Conservation (phyloP, 2,888 invertebrate genomes). For the Leptopilina syphax region DNA sequence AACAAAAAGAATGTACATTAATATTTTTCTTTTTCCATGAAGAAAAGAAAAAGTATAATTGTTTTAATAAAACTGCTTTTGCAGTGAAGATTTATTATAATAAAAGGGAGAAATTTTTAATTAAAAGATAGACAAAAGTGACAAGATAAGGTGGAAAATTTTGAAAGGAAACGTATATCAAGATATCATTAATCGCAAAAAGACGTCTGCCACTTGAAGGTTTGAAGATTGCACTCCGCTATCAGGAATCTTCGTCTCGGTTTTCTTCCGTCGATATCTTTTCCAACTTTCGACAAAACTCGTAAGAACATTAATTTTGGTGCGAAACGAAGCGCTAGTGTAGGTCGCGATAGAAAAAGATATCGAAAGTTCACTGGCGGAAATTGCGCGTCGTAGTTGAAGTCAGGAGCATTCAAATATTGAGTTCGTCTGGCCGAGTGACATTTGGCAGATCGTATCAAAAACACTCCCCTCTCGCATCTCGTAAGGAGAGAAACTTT, state of each 20-base stretch:
- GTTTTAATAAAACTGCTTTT: too few relatives aligned
- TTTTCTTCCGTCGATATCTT: conserved; percentile 15
- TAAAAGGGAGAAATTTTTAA: not conserved
- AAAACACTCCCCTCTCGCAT: conserved; percentile 45
- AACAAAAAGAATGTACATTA: too few relatives aligned
- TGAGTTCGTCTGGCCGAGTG: conserved; percentile 63
- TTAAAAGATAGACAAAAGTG: not conserved
- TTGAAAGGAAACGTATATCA: not conserved
- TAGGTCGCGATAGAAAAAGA: conserved; percentile 44
- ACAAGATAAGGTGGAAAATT: not conserved
- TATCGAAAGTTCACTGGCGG: conserved; percentile 31
- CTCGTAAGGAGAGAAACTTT: conserved; percentile 21
- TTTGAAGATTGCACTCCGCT: conserved; percentile 2
- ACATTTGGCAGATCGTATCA: conserved; percentile 70
- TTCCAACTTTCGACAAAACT: conserved; percentile 17
- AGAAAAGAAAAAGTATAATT: too few relatives aligned
- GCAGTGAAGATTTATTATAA: not conserved
- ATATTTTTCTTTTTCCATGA: too few relatives aligned
- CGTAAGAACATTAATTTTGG: conserved; percentile 39
- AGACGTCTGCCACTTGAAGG: not conserved
- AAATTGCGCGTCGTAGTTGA: conserved; percentile 53
- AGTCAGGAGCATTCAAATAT: conserved; percentile 64
- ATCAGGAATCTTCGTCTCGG: conserved; percentile 26
- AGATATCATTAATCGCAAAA: conserved; percentile 6
- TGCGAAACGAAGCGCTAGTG: conserved; percentile 4